Percentiles rank a stretch among this genome's conserved stretches.
Conservation (phyloP, 1,140 invertebrate genomes). For the Chrysoperla carnea region DNA sequence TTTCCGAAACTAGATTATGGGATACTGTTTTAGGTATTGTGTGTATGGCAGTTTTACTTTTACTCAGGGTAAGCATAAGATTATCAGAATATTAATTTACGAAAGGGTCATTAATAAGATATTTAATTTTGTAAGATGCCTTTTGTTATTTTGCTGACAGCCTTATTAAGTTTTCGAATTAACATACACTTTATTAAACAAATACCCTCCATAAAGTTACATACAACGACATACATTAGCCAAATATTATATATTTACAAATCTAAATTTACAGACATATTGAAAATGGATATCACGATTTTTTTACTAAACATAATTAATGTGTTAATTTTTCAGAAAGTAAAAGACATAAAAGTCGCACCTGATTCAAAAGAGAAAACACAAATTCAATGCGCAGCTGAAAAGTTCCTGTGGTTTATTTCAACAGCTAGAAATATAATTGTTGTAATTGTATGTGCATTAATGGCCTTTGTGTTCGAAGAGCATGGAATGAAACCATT, state of each 20-base stretch:
- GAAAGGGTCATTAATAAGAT: too few species aligned
- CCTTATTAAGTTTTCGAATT: too few species aligned
- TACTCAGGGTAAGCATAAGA: conserved; percentile 38
- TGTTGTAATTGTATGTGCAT: conserved; percentile 48
- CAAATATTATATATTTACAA: too few species aligned
- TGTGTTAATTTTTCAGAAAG: conserved; percentile 52
- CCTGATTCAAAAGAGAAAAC: conserved; percentile 25
- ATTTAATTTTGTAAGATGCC: too few species aligned
- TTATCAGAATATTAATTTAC: background rate
- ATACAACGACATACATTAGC: too few species aligned
- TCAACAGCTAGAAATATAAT: conserved; percentile 63
- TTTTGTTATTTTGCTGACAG: too few species aligned
- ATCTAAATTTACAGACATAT: too few species aligned
- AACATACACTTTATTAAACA: too few species aligned
- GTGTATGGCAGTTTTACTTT: conserved; percentile 45
- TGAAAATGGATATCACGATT: too few species aligned
- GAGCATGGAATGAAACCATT: conserved; percentile 41
- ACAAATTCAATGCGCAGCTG: conserved; percentile 21
- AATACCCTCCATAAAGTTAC: too few species aligned
- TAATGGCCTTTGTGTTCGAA: conserved; percentile 44
- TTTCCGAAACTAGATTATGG: conserved; percentile 43
- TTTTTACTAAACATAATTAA: too few species aligned
- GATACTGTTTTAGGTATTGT: conserved; percentile 44
- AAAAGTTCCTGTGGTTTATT: conserved; percentile 47
- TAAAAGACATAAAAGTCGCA: conserved; percentile 43